A percentile compares a stretch with the other conserved stretches of the same genome.
These are phyloP conservation scores for Micronisus gabar DNA, from an alignment of 2,113 vertebrate genomes.

Conservation along the genomic window DNA sequence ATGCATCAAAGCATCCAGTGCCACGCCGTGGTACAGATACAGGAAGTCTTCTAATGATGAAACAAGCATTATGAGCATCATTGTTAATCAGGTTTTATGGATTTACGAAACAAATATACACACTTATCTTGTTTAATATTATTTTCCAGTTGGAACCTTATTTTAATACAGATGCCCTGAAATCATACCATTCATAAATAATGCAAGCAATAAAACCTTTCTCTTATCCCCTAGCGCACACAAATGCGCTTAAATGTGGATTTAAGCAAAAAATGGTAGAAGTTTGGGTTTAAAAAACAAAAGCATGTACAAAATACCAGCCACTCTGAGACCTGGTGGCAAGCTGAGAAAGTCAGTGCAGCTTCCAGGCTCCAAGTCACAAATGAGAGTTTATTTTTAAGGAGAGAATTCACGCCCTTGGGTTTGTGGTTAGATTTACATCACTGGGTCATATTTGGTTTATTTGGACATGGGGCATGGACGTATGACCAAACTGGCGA, in stretches of 20 bases:
- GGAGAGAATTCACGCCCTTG: neutral
- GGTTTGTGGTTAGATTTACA: neutral
- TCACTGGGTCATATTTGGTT: fast-evolving
- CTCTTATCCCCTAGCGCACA: neutral
- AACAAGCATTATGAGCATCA: neutral
- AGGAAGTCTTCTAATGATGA: neutral
- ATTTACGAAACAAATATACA: constrained; percentile 26
- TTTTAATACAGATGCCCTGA: constrained; percentile 41
- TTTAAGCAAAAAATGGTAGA: constrained; percentile 6
- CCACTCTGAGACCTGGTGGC: neutral
- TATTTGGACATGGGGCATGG: neutral
- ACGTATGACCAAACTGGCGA: fast-evolving
- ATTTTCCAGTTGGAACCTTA: constrained; percentile 53
- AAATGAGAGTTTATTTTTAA: neutral
- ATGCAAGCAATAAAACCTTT: constrained; percentile 54
- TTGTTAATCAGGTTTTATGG: constrained; percentile 36
- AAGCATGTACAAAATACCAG: neutral
- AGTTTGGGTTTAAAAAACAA: neutral
- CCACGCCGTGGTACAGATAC: neutral
- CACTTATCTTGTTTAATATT: constrained; percentile 19
- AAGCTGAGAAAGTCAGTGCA: neutral
- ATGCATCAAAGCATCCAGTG: neutral
- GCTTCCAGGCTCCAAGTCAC: neutral
- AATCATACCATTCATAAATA: constrained; percentile 60
- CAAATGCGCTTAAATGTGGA: neutral